phyloP scores from a whole-genome alignment of 1,140 invertebrate species.

The Saccostrea glomerata region DNA sequence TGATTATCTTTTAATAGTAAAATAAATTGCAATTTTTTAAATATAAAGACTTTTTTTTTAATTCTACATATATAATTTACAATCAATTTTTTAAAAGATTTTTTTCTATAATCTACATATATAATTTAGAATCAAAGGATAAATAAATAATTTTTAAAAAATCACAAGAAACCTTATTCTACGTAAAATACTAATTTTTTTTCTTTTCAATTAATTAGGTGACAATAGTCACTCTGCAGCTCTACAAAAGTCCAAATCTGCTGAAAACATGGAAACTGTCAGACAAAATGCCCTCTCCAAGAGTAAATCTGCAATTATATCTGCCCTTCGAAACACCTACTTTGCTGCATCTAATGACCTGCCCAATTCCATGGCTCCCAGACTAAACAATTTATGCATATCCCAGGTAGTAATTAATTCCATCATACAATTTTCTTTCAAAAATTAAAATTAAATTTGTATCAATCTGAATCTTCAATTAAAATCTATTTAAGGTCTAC shows the following conservation, averaged over 20 bases:
- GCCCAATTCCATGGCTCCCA: constrained; percentile 25
- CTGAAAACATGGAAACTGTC: constrained; percentile 4
- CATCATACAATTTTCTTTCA: background rate
- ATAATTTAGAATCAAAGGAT: too few relatives aligned
- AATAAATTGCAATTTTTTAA: too few relatives aligned
- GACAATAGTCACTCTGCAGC: too few relatives aligned
- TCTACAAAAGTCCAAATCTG: background rate
- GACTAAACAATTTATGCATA: constrained; percentile 38
- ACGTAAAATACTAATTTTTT: too few relatives aligned
- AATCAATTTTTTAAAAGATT: too few relatives aligned
- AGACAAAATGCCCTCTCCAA: constrained; percentile 10
- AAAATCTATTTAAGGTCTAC: too few relatives aligned
- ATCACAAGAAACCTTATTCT: too few relatives aligned
- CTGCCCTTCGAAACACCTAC: constrained; percentile 20
- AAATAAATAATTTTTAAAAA: too few relatives aligned
- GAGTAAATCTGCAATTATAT: constrained; percentile 23
- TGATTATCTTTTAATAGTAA: too few relatives aligned
- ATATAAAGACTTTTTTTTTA: constrained; percentile 31
- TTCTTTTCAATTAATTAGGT: too few relatives aligned
- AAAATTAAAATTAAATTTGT: background rate
- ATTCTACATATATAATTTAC: background rate
- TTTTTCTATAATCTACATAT: too few relatives aligned
- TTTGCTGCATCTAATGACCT: constrained; percentile 42
- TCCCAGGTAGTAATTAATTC: constrained; percentile 18
- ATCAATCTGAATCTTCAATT: too few relatives aligned